Percentiles rank a stretch among this genome's conserved stretches.
Conservation (phyloP, 2,888 invertebrate genomes). For the Ischnus inquisitorius region DNA sequence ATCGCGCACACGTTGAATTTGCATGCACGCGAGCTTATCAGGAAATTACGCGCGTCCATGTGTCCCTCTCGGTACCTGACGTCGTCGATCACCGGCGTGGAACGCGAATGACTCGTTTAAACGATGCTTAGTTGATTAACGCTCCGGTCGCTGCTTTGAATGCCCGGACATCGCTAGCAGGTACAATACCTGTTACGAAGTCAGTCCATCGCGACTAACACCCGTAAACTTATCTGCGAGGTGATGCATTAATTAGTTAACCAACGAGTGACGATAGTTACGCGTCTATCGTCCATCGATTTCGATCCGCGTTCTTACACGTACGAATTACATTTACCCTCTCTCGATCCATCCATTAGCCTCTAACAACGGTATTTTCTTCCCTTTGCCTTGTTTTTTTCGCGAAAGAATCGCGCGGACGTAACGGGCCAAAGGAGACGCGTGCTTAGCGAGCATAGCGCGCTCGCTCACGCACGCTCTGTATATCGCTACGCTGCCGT, state of each 20-base stretch:
- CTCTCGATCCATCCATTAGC: neutral
- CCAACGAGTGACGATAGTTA: slow-evolving; percentile 27
- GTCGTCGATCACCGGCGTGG: slow-evolving; percentile 52
- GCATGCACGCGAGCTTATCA: slow-evolving; percentile 59
- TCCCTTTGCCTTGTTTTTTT: slow-evolving; percentile 5
- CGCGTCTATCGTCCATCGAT: slow-evolving; percentile 24
- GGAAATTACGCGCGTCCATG: slow-evolving; percentile 58
- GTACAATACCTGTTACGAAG: slow-evolving; percentile 32
- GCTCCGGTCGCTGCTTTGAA: slow-evolving; percentile 47
- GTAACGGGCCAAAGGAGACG: slow-evolving; percentile 68
- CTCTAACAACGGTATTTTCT: neutral
- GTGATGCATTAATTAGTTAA: slow-evolving; percentile 51
- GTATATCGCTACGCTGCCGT: slow-evolving; percentile 7
- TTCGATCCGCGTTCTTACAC: slow-evolving; percentile 46
- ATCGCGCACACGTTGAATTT: slow-evolving; percentile 32
- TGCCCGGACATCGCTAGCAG: slow-evolving; percentile 37
- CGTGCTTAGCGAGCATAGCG: slow-evolving; percentile 60
- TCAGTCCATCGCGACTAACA: neutral
- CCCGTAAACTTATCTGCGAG: neutral
- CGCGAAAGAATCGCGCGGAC: neutral
- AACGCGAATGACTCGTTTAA: slow-evolving; percentile 60
- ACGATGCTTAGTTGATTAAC: slow-evolving; percentile 56
- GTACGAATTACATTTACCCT: slow-evolving; percentile 11
- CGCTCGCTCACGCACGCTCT: slow-evolving; percentile 58
- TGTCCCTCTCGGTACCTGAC: slow-evolving; percentile 17